These are phyloP conservation scores for Arrhamphus sclerolepis DNA, from an alignment of 2,797 vertebrate species.

Conservation along the genomic window DNA sequence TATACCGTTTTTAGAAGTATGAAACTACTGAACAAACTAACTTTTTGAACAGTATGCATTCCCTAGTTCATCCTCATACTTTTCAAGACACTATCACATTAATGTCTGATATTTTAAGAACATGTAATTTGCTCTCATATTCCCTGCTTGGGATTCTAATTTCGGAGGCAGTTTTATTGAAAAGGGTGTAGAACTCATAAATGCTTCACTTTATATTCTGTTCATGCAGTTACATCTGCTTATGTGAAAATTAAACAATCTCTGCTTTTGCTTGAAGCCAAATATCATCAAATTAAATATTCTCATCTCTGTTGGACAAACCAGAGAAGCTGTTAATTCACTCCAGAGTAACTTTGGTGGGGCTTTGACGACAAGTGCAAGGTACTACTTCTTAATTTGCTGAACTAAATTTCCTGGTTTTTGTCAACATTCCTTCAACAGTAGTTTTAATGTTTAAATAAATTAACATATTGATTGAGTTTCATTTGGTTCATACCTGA, in stretches of 20 bases:
- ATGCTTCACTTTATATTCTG: slow-evolving; percentile 30
- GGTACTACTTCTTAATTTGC: neutral
- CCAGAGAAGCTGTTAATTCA: slow-evolving; percentile 42
- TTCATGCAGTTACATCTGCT: slow-evolving; percentile 19
- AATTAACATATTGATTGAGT: neutral
- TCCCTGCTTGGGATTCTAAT: neutral
- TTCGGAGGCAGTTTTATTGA: slow-evolving; percentile 2
- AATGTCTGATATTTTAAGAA: neutral
- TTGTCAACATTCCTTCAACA: neutral
- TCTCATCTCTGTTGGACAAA: slow-evolving; percentile 33
- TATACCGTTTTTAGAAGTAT: neutral
- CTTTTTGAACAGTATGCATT: neutral
- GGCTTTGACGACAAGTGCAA: slow-evolving; percentile 27
- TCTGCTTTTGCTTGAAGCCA: slow-evolving; percentile 41
- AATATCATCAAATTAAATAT: slow-evolving; percentile 59
- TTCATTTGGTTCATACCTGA: too few relatives aligned
- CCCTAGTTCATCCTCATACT: neutral
- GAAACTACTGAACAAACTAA: neutral
- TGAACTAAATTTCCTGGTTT: neutral
- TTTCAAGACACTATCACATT: neutral
- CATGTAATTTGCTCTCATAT: neutral
- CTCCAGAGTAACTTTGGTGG: slow-evolving; percentile 15
- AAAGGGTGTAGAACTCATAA: slow-evolving; percentile 8
- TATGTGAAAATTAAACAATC: slow-evolving; percentile 48
- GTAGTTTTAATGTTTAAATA: too few relatives aligned